Percentiles rank a stretch among this genome's conserved stretches.
Evolutionary conservation across 2,797 vertebrate genomes (phyloP).

Genomic region (Emydoidea blandingii): DNA sequence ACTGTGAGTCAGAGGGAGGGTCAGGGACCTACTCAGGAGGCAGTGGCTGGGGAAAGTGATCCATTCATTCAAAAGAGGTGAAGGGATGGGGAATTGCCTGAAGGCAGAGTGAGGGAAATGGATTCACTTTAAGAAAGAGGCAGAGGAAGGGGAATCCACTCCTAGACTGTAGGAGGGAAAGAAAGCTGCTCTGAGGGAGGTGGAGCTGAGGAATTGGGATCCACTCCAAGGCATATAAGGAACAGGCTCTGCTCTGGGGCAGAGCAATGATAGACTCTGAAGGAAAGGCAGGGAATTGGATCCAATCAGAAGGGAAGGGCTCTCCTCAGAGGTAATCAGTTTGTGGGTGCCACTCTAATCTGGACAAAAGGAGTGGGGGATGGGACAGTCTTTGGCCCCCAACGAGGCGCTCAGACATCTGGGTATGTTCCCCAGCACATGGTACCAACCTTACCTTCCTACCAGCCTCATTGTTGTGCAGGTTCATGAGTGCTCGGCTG

Average conservation of each 20-base stretch:
- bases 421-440: background rate
- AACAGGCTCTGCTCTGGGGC: background rate
- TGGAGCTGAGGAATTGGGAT: background rate
- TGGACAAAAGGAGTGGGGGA: background rate
- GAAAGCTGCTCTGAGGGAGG: accelerated
- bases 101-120: background rate
- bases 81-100: background rate
- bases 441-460: slow-evolving; percentile 77
- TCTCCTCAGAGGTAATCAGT: background rate
- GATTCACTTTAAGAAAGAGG: background rate
- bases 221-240: accelerated
- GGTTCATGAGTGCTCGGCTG: slow-evolving; percentile 82
- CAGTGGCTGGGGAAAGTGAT: accelerated
- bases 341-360: accelerated
- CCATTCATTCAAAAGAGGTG: background rate
- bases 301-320: accelerated
- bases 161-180: background rate
- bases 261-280: accelerated
- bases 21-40: background rate
- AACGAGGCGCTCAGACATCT: background rate
- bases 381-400: accelerated
- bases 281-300: background rate
- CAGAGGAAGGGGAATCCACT: background rate
- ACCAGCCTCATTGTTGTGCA: slow-evolving; percentile 86
- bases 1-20: background rate